A percentile compares a stretch with the other conserved stretches of the same genome.
Evolutionary conservation across 2,888 invertebrate genomes (phyloP).

Genomic region (Melolontha melolontha): DNA sequence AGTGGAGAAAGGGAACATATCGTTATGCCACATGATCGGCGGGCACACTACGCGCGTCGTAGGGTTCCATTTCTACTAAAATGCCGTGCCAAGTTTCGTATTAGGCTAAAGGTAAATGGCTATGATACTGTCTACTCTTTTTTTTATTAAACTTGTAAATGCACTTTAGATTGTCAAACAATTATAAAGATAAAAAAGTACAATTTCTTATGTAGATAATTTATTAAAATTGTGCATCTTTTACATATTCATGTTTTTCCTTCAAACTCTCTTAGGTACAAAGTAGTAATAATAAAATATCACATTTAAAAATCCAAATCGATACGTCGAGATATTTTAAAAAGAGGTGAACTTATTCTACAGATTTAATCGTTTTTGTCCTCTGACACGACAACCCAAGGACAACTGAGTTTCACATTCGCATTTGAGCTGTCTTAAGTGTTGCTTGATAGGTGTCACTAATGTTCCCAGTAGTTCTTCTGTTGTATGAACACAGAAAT

Average conservation of each 20-base stretch:
- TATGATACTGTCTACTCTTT: too few relatives aligned
- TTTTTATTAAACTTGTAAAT: too few relatives aligned
- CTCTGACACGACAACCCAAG: constrained; percentile 64
- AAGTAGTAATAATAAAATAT: constrained; percentile 25
- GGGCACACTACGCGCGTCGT: too few relatives aligned
- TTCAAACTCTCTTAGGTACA: constrained; percentile 16
- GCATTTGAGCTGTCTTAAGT: constrained; percentile 67
- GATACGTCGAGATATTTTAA: constrained; percentile 2
- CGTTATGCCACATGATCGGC: too few relatives aligned
- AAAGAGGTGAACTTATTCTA: constrained; percentile 34
- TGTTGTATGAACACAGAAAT: constrained; percentile 71
- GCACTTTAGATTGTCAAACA: too few relatives aligned
- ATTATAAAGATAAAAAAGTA: neutral
- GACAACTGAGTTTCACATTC: constrained; percentile 68
- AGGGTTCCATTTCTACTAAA: too few relatives aligned
- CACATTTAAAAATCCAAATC: constrained; percentile 10
- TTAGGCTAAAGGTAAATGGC: too few relatives aligned
- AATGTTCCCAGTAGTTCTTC: constrained; percentile 74
- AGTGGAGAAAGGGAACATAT: too few relatives aligned
- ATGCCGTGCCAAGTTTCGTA: too few relatives aligned
- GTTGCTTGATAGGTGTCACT: constrained; percentile 68
- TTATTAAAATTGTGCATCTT: constrained; percentile 13
- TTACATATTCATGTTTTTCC: constrained; percentile 9
- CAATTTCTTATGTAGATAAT: neutral
- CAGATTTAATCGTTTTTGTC: constrained; percentile 57